Evolutionary conservation across 2,888 invertebrate species (phyloP).

Genomic region (Ornithoptera alexandrae): DNA sequence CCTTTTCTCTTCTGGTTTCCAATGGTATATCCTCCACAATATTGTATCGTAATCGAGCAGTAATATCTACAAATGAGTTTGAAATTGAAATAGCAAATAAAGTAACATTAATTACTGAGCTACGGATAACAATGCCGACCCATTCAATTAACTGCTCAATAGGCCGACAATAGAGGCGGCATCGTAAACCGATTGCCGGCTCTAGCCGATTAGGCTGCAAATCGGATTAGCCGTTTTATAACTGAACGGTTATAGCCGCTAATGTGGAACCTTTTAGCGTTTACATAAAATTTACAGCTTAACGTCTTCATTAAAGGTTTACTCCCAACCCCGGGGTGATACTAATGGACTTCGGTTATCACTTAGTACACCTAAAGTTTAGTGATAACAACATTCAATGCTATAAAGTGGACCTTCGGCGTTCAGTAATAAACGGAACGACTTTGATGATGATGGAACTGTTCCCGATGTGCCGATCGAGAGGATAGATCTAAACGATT

Average conservation of each 20-base stretch:
- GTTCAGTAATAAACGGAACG: too few species aligned
- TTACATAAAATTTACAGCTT: constrained; percentile 50
- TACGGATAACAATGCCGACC: constrained; percentile 13
- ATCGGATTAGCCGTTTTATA: constrained; percentile 41
- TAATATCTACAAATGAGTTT: neutral
- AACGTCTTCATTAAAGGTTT: constrained; percentile 40
- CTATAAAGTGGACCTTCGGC: too few species aligned
- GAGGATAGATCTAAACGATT: too few species aligned
- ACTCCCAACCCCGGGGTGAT: constrained; percentile 31
- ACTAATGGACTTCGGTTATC: constrained; percentile 30
- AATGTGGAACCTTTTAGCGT: constrained; percentile 52
- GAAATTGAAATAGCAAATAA: neutral
- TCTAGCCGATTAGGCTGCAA: constrained; percentile 49
- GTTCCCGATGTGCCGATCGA: too few species aligned
- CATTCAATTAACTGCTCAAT: constrained; percentile 28
- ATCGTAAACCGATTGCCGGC: constrained; percentile 38
- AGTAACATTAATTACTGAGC: constrained; percentile 6
- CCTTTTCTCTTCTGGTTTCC: too few species aligned
- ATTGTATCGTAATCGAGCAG: too few species aligned
- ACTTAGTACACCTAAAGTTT: neutral
- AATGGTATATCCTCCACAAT: too few species aligned
- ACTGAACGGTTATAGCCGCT: constrained; percentile 35
- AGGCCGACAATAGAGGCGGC: constrained; percentile 24
- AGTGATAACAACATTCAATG: too few species aligned
- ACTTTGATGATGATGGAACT: too few species aligned